These are phyloP conservation scores for Papilio machaon DNA, from an alignment of 1,140 invertebrate species.

Conservation along the genomic window DNA sequence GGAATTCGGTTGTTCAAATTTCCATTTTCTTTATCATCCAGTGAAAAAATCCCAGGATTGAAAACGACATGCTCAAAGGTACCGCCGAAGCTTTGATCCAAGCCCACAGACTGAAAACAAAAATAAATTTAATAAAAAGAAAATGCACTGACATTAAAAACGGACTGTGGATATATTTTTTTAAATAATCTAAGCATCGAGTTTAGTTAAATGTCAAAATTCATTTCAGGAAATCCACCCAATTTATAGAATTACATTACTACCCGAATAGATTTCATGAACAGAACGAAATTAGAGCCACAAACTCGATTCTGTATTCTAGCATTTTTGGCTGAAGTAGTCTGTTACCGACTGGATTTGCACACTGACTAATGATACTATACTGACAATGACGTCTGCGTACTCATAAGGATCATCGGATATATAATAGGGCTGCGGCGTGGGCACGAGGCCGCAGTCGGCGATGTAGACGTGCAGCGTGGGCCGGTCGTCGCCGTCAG, in stretches of 20 bases:
- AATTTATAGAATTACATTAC: too few species aligned
- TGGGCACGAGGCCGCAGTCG: conserved; percentile 84
- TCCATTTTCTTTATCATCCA: conserved; percentile 89
- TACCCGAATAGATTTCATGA: too few species aligned
- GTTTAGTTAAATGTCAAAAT: not conserved
- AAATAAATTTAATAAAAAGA: conserved; percentile 27
- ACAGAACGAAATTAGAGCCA: too few species aligned
- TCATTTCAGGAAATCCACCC: too few species aligned
- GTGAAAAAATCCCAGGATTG: conserved; percentile 88
- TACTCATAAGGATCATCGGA: conserved; percentile 88
- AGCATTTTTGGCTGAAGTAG: not conserved
- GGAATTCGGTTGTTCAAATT: conserved; percentile 47
- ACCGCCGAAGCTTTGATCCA: conserved; percentile 89
- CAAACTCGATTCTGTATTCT: too few species aligned
- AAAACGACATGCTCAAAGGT: conserved; percentile 88
- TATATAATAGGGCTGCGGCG: conserved; percentile 84
- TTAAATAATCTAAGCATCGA: not conserved
- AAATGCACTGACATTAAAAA: not conserved
- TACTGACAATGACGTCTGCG: conserved; percentile 48
- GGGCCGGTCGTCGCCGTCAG: conserved; percentile 89
- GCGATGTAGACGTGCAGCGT: conserved; percentile 85
- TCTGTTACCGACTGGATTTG: not conserved
- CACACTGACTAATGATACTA: too few species aligned
- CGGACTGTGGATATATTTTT: not conserved
- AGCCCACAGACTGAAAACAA: conserved; percentile 85